Conservation (phyloP, 2,888 invertebrate genomes). For the Odontothrips loti region DNA sequence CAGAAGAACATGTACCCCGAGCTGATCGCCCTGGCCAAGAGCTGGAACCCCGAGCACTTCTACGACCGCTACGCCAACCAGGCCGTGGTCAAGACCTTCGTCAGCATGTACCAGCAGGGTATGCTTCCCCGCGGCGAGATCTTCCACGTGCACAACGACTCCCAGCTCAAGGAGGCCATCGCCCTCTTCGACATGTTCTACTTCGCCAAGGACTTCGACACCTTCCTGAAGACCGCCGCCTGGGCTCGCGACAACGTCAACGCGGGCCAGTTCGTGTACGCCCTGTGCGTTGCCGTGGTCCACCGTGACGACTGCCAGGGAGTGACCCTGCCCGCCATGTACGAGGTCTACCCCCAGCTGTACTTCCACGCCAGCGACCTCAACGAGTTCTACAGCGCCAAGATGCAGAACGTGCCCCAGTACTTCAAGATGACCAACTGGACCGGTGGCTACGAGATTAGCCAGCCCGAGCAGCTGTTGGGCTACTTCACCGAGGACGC, state of each 20-base stretch:
- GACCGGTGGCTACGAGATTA: conserved; percentile 43
- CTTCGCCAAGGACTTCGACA: conserved; percentile 66
- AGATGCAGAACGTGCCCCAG: conserved; percentile 29
- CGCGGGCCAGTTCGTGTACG: conserved; percentile 57
- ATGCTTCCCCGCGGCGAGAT: conserved; percentile 55
- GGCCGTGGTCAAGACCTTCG: conserved; percentile 56
- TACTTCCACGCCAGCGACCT: conserved; percentile 42
- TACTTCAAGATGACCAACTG: conserved; percentile 28
- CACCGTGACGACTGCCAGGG: conserved; percentile 53
- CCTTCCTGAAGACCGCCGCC: conserved; percentile 56
- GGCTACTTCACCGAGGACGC: conserved; percentile 68
- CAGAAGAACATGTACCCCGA: conserved; percentile 26
- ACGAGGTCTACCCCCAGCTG: conserved; percentile 52
- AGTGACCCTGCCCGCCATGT: conserved; percentile 54
- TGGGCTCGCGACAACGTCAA: conserved; percentile 54
- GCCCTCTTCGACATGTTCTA: conserved; percentile 63
- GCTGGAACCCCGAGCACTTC: conserved; percentile 3
- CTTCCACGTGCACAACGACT: conserved; percentile 58
- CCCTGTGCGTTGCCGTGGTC: conserved; percentile 52
- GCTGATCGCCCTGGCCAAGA: not conserved
- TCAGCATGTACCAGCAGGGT: conserved; percentile 54
- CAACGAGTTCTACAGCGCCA: conserved; percentile 33
- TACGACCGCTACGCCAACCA: conserved; percentile 43
- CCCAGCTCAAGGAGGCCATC: conserved; percentile 59
- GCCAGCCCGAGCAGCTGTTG: conserved; percentile 56